Evolutionary conservation across 2,797 vertebrate genomes (phyloP), one percentile per base, ranked within the genome.

Genomic region (Amblyraja radiata): DNA sequence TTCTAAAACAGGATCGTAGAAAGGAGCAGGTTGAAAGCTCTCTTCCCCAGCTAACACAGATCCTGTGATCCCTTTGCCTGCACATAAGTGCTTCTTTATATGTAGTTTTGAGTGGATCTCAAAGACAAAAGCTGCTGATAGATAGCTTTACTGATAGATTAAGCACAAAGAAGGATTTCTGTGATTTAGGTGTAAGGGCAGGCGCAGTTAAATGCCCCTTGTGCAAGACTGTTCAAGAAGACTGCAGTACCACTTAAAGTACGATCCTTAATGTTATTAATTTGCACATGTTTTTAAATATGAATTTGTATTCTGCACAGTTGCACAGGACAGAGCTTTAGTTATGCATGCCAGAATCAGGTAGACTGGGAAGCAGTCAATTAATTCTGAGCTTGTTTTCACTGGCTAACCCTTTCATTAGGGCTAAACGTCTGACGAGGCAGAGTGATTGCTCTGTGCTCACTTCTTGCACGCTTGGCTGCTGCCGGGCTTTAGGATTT

Each of bases 361-460:
- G 88, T 91, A 91, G 88, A 46, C 88, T 91, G 88, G 88, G 88
- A 91, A 68, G 46, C 88, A 91, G 90, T 92, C 71, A 76, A 92
- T 92, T 92, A 92, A 92, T 92, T 92, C 90, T 92, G 71, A 92
- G 90, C 90, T 92, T 92, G 90, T 92, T 92, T 92, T 92, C 90
- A 76, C 90, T 73, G 90, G 90, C 90, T 92, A 92, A 92, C 71
- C 90, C 90, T 92, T 92, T 92, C 90, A 92, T 92, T 92, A 92
- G 90, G 71, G 90, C 71, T 76, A 92, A 92, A 92, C 90, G 71
- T 92, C 90, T 92, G 90, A 92, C 39, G 90, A 92, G 71, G 71
- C 90, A 92, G 90, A 92, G 90, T 92, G 90, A 92, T 92, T 92
- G 71, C 90, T 92, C 90, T 92, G 90, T 76, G 73, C 90, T 92